These are phyloP conservation scores for Carterocephalus palaemon DNA, from an alignment of 2,888 invertebrate genomes.

Conservation along the genomic window DNA sequence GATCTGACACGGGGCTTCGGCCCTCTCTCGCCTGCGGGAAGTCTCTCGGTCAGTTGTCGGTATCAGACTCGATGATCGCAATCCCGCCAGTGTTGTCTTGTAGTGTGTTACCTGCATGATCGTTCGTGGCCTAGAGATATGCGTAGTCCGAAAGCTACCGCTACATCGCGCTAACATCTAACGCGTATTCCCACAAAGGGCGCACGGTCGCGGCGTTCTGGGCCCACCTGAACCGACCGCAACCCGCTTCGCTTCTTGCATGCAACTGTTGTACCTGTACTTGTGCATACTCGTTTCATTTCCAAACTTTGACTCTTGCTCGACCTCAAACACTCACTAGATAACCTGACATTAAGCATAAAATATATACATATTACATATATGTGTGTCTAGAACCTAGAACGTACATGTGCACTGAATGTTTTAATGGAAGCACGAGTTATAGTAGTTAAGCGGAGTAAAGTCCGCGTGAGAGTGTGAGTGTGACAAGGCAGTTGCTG, in stretches of 20 bases:
- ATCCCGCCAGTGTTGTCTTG: constrained; percentile 61
- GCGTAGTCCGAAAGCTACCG: constrained; percentile 16
- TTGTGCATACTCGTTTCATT: constrained; percentile 14
- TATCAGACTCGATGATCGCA: constrained; percentile 73
- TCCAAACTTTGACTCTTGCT: not conserved
- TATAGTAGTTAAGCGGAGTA: constrained; percentile 31
- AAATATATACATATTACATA: no score
- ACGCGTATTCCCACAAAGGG: constrained; percentile 1
- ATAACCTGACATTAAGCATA: no score
- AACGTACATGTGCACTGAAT: constrained; percentile 6
- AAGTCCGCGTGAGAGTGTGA: constrained; percentile 45
- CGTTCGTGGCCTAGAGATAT: constrained; percentile 39
- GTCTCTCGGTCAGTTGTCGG: constrained; percentile 28
- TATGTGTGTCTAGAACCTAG: no score
- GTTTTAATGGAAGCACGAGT: constrained; percentile 4
- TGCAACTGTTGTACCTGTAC: constrained; percentile 7
- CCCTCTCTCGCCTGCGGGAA: constrained; percentile 15
- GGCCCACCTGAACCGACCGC: not conserved
- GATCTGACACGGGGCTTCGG: constrained; percentile 28
- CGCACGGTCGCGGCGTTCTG: not conserved
- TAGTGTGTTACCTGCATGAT: constrained; percentile 58
- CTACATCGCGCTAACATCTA: constrained; percentile 3
- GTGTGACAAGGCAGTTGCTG: constrained; percentile 55
- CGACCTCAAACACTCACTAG: not conserved
- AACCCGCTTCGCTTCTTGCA: constrained; percentile 20